Evolutionary conservation across 2,113 vertebrate genomes (phyloP).

Genomic region (Holacanthus passer): DNA sequence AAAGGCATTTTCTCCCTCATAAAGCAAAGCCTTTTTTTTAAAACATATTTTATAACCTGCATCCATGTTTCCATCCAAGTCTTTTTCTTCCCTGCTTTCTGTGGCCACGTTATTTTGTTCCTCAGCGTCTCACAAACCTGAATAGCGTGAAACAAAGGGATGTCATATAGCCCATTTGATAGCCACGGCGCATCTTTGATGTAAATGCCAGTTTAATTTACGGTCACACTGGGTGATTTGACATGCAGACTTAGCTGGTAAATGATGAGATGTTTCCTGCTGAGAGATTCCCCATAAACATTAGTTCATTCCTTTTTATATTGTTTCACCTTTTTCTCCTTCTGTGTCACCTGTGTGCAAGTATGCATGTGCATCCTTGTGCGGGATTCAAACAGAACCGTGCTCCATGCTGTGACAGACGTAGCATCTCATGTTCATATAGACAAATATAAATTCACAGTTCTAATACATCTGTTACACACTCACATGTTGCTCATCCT

Average conservation of each 20-base stretch:
- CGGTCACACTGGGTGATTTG: not conserved
- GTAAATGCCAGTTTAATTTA: slow-evolving; percentile 9
- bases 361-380: not conserved
- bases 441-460: not conserved
- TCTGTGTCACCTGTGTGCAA: not conserved
- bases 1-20: not conserved
- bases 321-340: not conserved
- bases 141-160: slow-evolving; percentile 5
- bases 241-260: slow-evolving; percentile 10
- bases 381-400: not conserved
- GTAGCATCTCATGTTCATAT: not conserved
- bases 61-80: not conserved
- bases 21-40: not conserved
- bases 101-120: not conserved
- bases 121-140: not conserved
- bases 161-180: not conserved
- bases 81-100: not conserved
- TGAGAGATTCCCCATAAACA: not conserved
- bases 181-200: slow-evolving; percentile 17
- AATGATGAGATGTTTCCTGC: slow-evolving; percentile 8
- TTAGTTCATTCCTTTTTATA: not conserved
- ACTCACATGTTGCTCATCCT: not conserved
- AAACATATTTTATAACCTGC: too few relatives aligned
- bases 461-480: not conserved
- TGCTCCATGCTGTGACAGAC: not conserved